Base-by-base conservation (phyloP, 1,140 invertebrate genomes). In the Papilio xuthus region DNA sequence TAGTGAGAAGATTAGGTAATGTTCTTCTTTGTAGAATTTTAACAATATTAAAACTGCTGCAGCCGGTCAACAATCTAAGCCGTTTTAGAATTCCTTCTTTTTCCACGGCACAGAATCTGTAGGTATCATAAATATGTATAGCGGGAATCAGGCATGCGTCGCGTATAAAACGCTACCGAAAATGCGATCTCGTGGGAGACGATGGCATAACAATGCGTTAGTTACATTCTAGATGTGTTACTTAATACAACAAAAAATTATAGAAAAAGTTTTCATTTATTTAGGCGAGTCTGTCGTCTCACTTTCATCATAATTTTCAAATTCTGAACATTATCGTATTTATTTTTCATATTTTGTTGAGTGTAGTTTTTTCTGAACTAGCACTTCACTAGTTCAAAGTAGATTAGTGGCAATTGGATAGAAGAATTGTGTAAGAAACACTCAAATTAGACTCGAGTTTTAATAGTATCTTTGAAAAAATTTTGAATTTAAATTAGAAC, bases 41-140 rank as follows among this genome's bases (percentile, higher is more conserved):
- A 84, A 83, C 81, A 82, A 84, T 81, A 82, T 79, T 73, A 77
- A 79, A 72, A 72, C 71, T 73, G 41, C 75, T 80, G 60, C 80
- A 70, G 50, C 80, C 84, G 91, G 89, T 91, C 89, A 92, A 88
- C 89, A 86, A 88, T 87, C 84, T 90, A 86, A 90, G 79, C 85
- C 83, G 60, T 86, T 83, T 88, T 92, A 88, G 90, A 93, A 92
- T 86, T 90, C 87, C 85, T 90, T 87, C 87, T 81, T 84, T 85
- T 80, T 82, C 85, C 82, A 83, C 84, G 86, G 83, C 81, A 83
- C 85, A 87, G 87, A 91, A 87, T 84, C 82, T 82, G 84, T 81
- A 85, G 80, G 84, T 83, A 87, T 91, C 91, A 93, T 93, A 93
- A 93, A 93, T 93, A 93, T 93, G 92, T 92, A 93, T 92, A 92